Base-by-base conservation (phyloP, 1,140 invertebrate genomes). In the Pseudomyrmex concolor region DNA sequence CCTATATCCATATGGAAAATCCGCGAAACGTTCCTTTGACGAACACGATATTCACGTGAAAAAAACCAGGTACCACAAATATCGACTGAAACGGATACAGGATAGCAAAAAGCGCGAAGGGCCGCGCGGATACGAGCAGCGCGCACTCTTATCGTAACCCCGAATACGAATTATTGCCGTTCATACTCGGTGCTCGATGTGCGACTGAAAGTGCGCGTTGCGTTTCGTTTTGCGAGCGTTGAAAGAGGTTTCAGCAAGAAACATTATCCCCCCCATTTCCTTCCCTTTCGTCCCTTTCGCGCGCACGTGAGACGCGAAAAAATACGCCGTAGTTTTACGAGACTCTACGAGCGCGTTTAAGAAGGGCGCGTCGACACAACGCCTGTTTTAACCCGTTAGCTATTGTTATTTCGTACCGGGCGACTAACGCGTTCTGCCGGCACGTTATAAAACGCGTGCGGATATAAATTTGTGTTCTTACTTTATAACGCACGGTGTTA, bases 121-220 rank as follows among this genome's bases (percentile, higher is more conserved):
- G 43, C 76, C 22, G 19, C n/a, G 13, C 22, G 43, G 54, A 78
- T 78, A 70, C 64, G 48, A 76, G 67, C 54, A 9, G 12, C 19
- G 5, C 34, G 34, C 25, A 7, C 54, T 78, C 64, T 80, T 80
- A 80, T 80, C 67, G 76, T 71, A 48, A 70, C 54, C 59, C 66
- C 17, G 66, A 22, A 57, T 71, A 80, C 76, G 76, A 62, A 62
- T 80, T 80, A 80, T 80, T 48, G 55, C 76, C 64, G 54, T 78
- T 78, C 54, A 59, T 59, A 78, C 54, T 19, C 43, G 0, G 34
- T 34, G 34, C 43, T 34, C 62, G 57, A 57, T 57, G 54, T 3
- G 34, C 34, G 34, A 22, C 43, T 43, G 48, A 78, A 70, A 57
- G 64, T 59, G 54, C 57, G 54, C 76, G 12, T 59, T 59, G 22